These are phyloP conservation scores for Rhabdomys pumilio DNA, from an alignment of 2,797 vertebrate genomes.

Conservation along the genomic window DNA sequence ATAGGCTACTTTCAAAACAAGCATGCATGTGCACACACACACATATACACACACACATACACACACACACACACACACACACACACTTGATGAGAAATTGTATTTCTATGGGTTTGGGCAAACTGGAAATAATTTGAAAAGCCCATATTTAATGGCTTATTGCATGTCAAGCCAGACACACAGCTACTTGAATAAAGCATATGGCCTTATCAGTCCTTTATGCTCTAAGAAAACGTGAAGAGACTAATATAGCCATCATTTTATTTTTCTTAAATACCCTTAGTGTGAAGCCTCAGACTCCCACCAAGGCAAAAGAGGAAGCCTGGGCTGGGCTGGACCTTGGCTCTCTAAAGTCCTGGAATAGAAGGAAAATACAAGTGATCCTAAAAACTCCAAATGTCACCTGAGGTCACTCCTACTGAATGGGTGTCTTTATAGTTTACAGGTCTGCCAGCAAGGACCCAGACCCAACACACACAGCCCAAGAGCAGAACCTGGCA, in stretches of 20 bases:
- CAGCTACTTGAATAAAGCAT: constrained; percentile 6
- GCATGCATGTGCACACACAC: not conserved
- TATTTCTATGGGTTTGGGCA: constrained; percentile 19
- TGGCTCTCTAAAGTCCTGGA: not conserved
- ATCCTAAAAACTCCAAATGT: not conserved
- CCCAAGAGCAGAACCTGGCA: not conserved
- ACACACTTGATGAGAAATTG: constrained; percentile 53
- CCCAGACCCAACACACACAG: not conserved
- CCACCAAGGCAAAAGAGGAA: not conserved
- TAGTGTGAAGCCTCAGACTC: not conserved
- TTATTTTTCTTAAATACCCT: constrained; percentile 12
- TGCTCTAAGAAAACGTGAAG: constrained; percentile 55
- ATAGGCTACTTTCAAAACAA: constrained; percentile 61
- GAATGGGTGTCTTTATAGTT: fast-evolving
- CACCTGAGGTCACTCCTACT: not conserved
- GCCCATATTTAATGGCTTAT: constrained; percentile 45
- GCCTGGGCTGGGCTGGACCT: not conserved
- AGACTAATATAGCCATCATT: not conserved
- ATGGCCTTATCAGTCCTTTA: constrained; percentile 26
- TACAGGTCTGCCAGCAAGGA: constrained; percentile 33
- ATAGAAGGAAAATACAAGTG: constrained; percentile 6
- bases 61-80: not conserved
- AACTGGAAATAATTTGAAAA: constrained; percentile 75
- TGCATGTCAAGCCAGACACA: constrained; percentile 43
- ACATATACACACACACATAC: not conserved